Conservation (phyloP, 35 echinoderm and acorn worm genomes). For the Holothuria glaberrima region DNA sequence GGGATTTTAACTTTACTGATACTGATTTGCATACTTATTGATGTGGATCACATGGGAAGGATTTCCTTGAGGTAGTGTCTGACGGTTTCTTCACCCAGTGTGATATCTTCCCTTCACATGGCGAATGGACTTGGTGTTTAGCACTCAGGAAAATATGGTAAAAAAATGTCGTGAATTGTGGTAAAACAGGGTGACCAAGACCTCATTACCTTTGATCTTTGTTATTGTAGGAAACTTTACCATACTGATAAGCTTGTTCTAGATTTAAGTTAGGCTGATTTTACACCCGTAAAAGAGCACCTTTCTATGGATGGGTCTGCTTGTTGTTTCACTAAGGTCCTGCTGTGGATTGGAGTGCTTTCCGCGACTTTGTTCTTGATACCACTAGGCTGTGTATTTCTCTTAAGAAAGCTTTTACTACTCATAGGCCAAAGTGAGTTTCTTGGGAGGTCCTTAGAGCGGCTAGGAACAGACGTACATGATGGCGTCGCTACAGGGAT, state of each 20-base stretch:
- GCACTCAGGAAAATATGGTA: background rate
- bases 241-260: too few species aligned
- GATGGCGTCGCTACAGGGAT: too few species aligned
- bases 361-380: background rate
- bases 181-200: too few species aligned
- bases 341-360: background rate
- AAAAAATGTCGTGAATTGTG: too few species aligned
- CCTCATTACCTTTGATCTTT: too few species aligned
- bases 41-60: background rate
- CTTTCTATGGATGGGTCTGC: background rate
- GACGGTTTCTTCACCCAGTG: background rate
- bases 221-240: too few species aligned
- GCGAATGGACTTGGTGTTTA: background rate
- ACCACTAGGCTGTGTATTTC: background rate
- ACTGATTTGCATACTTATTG: background rate
- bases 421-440: background rate
- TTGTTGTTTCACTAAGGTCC: background rate
- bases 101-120: background rate
- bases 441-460: too few species aligned
- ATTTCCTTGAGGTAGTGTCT: too few species aligned
- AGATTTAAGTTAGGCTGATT: too few species aligned
- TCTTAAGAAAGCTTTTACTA: too few species aligned
- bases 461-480: too few species aligned
- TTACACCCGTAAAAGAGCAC: background rate
- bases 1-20: slow-evolving; percentile 7